Evolutionary conservation across 2,797 vertebrate species (phyloP).

Genomic region (Uromys caudimaculatus): DNA sequence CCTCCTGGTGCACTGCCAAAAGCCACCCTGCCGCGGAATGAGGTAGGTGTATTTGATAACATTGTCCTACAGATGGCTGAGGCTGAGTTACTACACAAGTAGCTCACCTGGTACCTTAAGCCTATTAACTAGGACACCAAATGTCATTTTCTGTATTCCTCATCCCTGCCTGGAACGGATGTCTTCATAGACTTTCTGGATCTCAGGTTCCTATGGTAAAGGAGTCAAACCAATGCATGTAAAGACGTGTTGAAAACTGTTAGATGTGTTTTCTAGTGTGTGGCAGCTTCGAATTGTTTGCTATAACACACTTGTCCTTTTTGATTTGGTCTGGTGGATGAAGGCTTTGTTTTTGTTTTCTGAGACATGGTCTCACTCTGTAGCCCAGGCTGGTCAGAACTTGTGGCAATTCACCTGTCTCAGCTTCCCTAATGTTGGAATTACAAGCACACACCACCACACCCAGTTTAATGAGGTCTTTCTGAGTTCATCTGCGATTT

Average conservation of each 20-base stretch:
- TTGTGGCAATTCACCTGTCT: neutral
- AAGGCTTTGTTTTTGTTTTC: neutral
- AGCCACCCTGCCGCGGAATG: neutral
- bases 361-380: neutral
- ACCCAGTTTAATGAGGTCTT: neutral
- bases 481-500: neutral
- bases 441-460: neutral
- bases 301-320: neutral
- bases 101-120: too few species aligned
- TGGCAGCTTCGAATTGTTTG: neutral
- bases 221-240: neutral
- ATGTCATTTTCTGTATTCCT: fast-evolving
- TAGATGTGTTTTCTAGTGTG: neutral
- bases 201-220: neutral
- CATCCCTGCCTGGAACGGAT: too few species aligned
- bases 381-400: neutral
- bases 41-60: too few species aligned
- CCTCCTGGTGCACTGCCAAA: neutral
- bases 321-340: neutral
- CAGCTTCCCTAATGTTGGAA: neutral
- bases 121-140: neutral
- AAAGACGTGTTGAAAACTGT: neutral
- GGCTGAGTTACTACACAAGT: neutral
- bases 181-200: neutral
- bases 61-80: neutral